Conservation (phyloP, 2,113 vertebrate genomes). For the Scatophagus argus region DNA sequence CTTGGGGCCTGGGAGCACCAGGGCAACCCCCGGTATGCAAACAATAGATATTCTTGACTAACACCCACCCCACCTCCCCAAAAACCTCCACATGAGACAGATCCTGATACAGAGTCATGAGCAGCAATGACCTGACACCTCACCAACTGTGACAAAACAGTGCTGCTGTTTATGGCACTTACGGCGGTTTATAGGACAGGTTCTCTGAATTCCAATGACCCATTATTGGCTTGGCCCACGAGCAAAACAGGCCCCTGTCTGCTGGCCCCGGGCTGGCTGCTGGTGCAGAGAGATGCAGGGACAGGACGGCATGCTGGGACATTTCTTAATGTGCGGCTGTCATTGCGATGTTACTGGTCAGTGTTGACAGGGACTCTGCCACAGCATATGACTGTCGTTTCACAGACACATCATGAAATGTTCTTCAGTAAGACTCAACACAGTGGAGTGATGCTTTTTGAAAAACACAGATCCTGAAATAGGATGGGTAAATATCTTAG, state of each 20-base stretch:
- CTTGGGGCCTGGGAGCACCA: background rate
- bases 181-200: background rate
- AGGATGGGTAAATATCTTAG: background rate
- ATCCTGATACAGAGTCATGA: slow-evolving; percentile 16
- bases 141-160: slow-evolving; percentile 19
- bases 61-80: background rate
- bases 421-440: background rate
- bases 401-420: background rate
- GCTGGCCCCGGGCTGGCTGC: slow-evolving; percentile 3
- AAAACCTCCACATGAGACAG: slow-evolving; percentile 13
- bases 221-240: slow-evolving; percentile 8
- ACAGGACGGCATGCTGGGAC: slow-evolving; percentile 20
- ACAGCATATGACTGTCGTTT: slow-evolving; percentile 17
- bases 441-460: background rate
- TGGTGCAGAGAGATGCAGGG: slow-evolving; percentile 18
- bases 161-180: background rate
- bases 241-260: background rate
- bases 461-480: background rate
- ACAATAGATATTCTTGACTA: slow-evolving; percentile 25
- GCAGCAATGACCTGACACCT: slow-evolving; percentile 5
- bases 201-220: slow-evolving; percentile 13
- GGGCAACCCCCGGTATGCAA: slow-evolving; percentile 39
- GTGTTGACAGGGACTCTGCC: slow-evolving; percentile 21
- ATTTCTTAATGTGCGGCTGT: slow-evolving; percentile 19
- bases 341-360: slow-evolving; percentile 28